Evolutionary conservation across 2,888 invertebrate genomes (phyloP), one percentile per base, ranked within the genome.

Genomic region (Xanthia icteritia): DNA sequence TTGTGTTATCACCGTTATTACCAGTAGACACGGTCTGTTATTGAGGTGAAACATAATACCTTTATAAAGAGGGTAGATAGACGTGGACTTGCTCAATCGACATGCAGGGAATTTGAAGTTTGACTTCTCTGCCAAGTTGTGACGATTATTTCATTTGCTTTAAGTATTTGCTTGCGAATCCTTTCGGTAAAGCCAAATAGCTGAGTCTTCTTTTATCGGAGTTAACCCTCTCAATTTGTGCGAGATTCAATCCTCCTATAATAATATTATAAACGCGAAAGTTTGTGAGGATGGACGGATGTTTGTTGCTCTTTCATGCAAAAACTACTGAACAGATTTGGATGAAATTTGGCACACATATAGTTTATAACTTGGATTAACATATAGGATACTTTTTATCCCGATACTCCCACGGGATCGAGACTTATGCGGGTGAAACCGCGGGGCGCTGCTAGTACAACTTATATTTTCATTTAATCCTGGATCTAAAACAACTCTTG

Each of bases 401-500:
- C 42, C 42, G 42, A 42, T 42, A 42, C 2, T 42, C 9, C 42
- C 42, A 42, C 42, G 42, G 42, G 42, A 42, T 42, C 42, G 9
- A 42, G 11, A 42, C 42, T 42, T 42, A 42, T 42, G 42, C 11
- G 42, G 39, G 39, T 42, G 42, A 11, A 42, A 11, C 42, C 42
- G 11, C 42, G 42, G 9, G 2, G 42, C 42, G 42, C 42, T 9
- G 42, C 42, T 42, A 42, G 11, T 42, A 5, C 9, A 69, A 67
- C 66, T 0, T 56, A 9, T 17, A 64, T 73, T 54, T 70, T 73
- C 17, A 39, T 61, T 23, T 36, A 13, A 73, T 31, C 20, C 77
- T 71, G 76, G 68, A 82, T 82, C 31, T 76, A 20, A 69, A 73
- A 63, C 67, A 63, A 48, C 54, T 72, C 60, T 77, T 61, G 73